Evolutionary conservation across 2,797 vertebrate species (phyloP), one percentile per base, ranked within the genome.

Genomic region (Hybognathus amarus): DNA sequence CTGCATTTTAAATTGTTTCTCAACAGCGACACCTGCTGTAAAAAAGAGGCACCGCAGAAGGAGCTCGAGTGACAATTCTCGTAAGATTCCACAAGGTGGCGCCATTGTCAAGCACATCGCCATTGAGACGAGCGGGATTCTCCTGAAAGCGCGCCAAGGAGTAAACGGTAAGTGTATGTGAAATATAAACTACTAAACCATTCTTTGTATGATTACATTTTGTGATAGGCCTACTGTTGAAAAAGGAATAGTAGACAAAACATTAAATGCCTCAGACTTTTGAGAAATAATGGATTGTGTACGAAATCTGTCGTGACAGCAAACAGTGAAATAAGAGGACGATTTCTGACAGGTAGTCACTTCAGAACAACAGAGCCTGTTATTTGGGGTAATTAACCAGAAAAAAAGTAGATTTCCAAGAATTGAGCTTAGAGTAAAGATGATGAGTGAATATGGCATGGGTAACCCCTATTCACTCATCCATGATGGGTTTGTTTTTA

Each of bases 21-120:
- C 30, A 52, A 47, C 10, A 40, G 33, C 54, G 83, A 38, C 83
- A 79, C 45, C 79, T 59, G 69, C 83, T 30, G 86, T 33, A 73
- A 10, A 45, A 24, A 38, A 15, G 10, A 75, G 10, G 54, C 54
- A 70, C 6, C 59, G 27, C 40, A 67, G 30, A 18, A 33, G 15
- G 24, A 45, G 24, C 4, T 24, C 22, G 17, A 66, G 9, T 2
- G 9, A n/a, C 4, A 40, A 11, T 38, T 27, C 9, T 24, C 7
- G 36, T 3, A 6, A 63, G 10, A 3, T 17, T 22, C 78, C 87
- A 42, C 79, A 18, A 77, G 75, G 38, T 73, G 87, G 85, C 61
- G 74, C 38, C 70, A 66, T 64, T 82, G 63, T 5, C 20, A 47
- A 27, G 27, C 71, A 3, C 4, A 33, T 71, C 42, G 8, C 42